A percentile compares a stretch with the other conserved stretches of the same genome.
Conservation (phyloP, 2,888 invertebrate genomes). For the Patella depressa region DNA sequence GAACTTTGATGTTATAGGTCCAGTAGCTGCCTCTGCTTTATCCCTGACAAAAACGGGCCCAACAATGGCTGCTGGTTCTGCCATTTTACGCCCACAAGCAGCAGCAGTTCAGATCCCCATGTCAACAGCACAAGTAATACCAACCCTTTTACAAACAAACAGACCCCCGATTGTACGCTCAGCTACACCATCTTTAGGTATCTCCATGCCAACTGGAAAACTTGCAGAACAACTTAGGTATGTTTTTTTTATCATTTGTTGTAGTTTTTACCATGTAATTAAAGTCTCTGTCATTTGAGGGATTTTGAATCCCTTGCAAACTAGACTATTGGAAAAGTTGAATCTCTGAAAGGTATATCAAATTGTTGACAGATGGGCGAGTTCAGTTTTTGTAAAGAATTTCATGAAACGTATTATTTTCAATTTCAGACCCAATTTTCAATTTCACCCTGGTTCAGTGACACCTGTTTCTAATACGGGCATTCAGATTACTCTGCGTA, state of each 20-base stretch:
- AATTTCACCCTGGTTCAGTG: conserved; percentile 8
- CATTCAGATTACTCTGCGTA: background rate
- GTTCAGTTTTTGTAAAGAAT: too few relatives aligned
- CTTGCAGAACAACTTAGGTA: conserved; percentile 26
- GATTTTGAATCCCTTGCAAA: too few relatives aligned
- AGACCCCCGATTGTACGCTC: conserved; percentile 43
- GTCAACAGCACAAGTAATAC: conserved; percentile 31
- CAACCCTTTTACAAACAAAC: conserved; percentile 29
- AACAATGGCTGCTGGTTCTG: conserved; percentile 28
- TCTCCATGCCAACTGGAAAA: conserved; percentile 18
- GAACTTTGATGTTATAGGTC: conserved; percentile 19
- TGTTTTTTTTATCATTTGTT: background rate
- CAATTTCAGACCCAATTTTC: conserved; percentile 17
- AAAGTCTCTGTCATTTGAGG: too few relatives aligned
- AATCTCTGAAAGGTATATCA: too few relatives aligned
- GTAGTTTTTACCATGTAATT: too few relatives aligned
- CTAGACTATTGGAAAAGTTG: too few relatives aligned
- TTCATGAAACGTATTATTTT: conserved; percentile 15
- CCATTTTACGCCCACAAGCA: conserved; percentile 29
- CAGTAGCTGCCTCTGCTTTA: conserved; percentile 29
- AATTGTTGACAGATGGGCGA: too few relatives aligned
- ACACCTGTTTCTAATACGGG: conserved; percentile 2
- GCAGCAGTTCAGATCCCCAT: conserved; percentile 40
- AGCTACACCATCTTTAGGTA: conserved; percentile 43
- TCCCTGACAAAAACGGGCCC: conserved; percentile 22